Base-by-base conservation (phyloP, 2,113 vertebrate genomes). In the Telmatochromis sp. region DNA sequence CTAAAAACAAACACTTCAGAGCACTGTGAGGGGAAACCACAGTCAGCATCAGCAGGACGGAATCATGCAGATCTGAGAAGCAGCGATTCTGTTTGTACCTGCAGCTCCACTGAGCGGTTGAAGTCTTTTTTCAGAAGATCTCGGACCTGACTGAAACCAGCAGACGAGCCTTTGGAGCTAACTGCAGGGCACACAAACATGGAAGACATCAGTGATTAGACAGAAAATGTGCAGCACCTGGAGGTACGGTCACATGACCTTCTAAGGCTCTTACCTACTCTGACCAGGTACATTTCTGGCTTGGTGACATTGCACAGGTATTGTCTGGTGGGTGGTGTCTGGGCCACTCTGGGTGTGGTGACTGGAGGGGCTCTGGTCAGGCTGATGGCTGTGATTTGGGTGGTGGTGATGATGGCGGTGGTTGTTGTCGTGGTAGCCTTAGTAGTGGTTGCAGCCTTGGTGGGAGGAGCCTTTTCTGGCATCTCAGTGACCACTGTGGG, bases 31-130 rank as follows among this genome's bases (percentile, higher is more conserved):
- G 6, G 14, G 40, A 75, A 75, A 75, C 23, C 9, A 4, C 37
- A 42, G 37, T 42, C 65, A 42, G 21, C 65, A 45, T 42, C 37
- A 45, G 65, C 65, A 71, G 65, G n/a, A 71, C 2, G 2, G 37
- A 45, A 71, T 71, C 37, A 71, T 15, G n/a, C 3, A 71, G 37
- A 15, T 71, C 21, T 42, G 35, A 71, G 40, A 45, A 17, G 42
- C 42, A 78, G 42, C 3, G 2, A 78, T 47, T 45, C 71, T 75
- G 40, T 37, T 81, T n/a, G 23, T 89, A 96, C 96, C 96, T 97
- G 96, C 3, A 97, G 95, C 90, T 97, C 96, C 40, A 97, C 95
- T 1, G 96, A 95, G 40, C 94, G 95, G 93, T 96, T 97, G 89
- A 96, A 96, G 81, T 97, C 96, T 47, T 90, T 93, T 92, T 88